A percentile compares a stretch with the other conserved stretches of the same genome.
phyloP scores from a whole-genome alignment of 2,113 vertebrate genomes.

The Zosterops japonicus region DNA sequence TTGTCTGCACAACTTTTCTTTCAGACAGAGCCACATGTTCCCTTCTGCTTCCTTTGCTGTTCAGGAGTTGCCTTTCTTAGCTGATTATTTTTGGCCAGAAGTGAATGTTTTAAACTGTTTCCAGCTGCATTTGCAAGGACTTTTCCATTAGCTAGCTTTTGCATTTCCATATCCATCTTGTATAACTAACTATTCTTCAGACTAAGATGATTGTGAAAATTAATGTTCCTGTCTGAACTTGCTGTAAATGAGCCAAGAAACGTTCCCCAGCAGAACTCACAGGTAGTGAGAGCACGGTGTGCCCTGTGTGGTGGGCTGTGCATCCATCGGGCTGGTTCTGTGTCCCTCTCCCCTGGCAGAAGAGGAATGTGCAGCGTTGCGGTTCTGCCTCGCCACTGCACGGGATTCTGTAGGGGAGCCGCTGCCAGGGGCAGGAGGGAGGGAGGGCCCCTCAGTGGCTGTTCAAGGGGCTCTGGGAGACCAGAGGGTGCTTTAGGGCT shows the following conservation, averaged over 20 bases:
- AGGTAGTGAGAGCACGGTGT: not conserved
- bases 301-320: not conserved
- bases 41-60: not conserved
- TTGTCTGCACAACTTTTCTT: not conserved
- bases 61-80: not conserved
- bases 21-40: not conserved
- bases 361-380: not conserved
- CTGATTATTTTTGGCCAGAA: not conserved
- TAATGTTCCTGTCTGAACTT: not conserved
- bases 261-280: not conserved
- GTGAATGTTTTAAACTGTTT: not conserved
- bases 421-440: rapidly evolving
- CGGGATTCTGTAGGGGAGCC: not conserved
- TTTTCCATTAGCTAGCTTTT: not conserved
- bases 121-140: not conserved
- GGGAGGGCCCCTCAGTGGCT: not conserved
- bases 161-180: not conserved
- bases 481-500: not conserved
- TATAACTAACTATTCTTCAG: not conserved
- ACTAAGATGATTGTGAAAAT: not conserved
- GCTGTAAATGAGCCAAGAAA: not conserved
- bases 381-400: not conserved
- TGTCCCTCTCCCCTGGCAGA: not conserved
- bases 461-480: not conserved
- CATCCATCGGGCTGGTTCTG: not conserved